Conservation (phyloP, 2,113 vertebrate species). For the Nothobranchius kuhntae region DNA sequence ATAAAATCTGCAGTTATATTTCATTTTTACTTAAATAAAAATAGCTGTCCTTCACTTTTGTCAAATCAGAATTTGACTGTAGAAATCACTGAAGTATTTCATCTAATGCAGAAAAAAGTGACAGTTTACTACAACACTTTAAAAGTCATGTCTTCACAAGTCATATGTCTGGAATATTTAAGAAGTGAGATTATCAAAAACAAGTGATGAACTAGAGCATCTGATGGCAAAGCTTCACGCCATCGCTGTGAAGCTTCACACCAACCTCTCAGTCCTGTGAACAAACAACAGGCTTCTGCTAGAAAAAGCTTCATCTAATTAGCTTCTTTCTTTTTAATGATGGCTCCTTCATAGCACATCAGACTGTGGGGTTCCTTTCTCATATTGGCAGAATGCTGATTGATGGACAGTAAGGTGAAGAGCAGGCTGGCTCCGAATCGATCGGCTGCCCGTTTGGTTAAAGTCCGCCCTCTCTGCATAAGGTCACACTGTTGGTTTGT, state of each 20-base stretch:
- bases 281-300: slow-evolving; percentile 15
- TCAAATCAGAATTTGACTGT: background rate
- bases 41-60: too few species aligned
- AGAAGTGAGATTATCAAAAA: slow-evolving; percentile 23
- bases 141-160: background rate
- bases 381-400: slow-evolving; percentile 54
- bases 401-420: slow-evolving; percentile 44
- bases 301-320: slow-evolving; percentile 8
- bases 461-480: slow-evolving; percentile 54
- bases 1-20: too few species aligned
- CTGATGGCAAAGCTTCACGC: background rate
- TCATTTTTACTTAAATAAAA: too few species aligned
- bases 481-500: slow-evolving; percentile 51
- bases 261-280: slow-evolving; percentile 1
- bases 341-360: slow-evolving; percentile 2
- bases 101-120: background rate
- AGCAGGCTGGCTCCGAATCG: slow-evolving; percentile 40
- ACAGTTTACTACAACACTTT: background rate
- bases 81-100: background rate
- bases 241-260: slow-evolving; percentile 21
- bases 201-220: background rate
- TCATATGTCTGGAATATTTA: slow-evolving; percentile 31
- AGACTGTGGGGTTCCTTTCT: slow-evolving; percentile 3
- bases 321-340: slow-evolving; percentile 22
- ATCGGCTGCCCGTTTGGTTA: slow-evolving; percentile 55